Percentiles rank a stretch among this genome's conserved stretches.
phyloP scores from a whole-genome alignment of 2,113 vertebrate species.

The Heloderma charlesbogerti region DNA sequence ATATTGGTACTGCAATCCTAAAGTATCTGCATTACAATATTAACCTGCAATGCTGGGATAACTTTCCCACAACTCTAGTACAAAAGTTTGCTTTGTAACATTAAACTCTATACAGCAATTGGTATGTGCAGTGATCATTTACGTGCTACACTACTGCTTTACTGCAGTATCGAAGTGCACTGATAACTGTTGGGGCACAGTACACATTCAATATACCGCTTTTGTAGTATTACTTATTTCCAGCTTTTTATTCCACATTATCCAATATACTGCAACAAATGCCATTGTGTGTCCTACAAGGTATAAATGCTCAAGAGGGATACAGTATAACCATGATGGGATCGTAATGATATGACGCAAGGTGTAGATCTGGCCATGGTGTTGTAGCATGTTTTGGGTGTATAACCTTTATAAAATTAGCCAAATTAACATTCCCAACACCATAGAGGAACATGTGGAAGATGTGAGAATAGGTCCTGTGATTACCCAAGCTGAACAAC shows the following conservation, averaged over 20 bases:
- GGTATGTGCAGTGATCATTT: neutral
- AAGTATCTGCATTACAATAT: neutral
- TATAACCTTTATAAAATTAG: neutral
- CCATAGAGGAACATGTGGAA: neutral
- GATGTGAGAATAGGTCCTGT: neutral
- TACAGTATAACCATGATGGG: no score
- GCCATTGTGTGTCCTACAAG: no score
- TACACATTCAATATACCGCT: no score
- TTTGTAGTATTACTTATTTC: no score
- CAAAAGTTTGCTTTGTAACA: neutral
- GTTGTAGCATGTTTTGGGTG: neutral
- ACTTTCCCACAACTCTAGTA: neutral
- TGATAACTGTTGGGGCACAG: no score
- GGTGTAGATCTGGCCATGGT: no score
- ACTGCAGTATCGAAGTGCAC: no score
- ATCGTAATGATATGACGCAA: no score
- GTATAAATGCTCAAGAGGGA: no score
- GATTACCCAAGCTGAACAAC: neutral
- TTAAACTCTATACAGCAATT: neutral
- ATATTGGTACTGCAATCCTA: neutral
- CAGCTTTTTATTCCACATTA: no score
- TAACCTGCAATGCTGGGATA: neutral
- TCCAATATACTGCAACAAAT: no score
- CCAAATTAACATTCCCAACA: neutral
- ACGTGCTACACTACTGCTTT: no score